Base-by-base conservation (phyloP, 2,888 invertebrate species). In the Napeogenes sylphis region DNA sequence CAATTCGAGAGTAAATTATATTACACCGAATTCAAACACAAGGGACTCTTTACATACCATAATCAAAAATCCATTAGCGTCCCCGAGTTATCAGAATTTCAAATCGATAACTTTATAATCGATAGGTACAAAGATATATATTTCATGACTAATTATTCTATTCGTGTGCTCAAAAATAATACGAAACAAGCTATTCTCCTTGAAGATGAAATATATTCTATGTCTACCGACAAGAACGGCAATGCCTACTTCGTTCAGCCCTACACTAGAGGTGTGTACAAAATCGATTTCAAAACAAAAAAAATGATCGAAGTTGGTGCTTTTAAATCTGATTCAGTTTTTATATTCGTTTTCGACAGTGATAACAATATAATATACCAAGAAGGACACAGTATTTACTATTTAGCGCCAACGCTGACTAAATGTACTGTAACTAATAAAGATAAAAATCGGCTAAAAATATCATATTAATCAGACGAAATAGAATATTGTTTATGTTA, bases 311-410 rank as follows among this genome's bases (percentile, higher is more conserved):
- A 81, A 70, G 61, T 83, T 0, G 87, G 87, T 0, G 83, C 82
- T 2, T 83, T 87, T 62, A 78, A 71, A 0, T 73, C 65, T 14
- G 83, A 83, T 0, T 69, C 75, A 0, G 79, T 84, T 0, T 67
- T 80, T 1, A 75, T 79, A 70, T 71, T 75, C 33, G 81, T 81
- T 0, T 87, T 85, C 60, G 87, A 87, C 60, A 78, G 75, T 33
- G 77, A 77, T 45, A 85, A 87, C 46, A 83, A 85, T 59, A 69
- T 87, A 0, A 77, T 87, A 45, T 87, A 80, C 42, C 85, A 87
- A 66, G 74, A 71, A 5, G 71, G 71, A 3, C 77, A 72, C 32
- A 81, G 76, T 47, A 61, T 87, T 57, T 85, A 79, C 65, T 81
- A 80, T 68, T 71, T 87, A 58, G 75, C 76, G 42, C 87, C 86